These are phyloP conservation scores for Liasis olivaceus DNA, from an alignment of 2,797 vertebrate genomes.

Conservation along the genomic window DNA sequence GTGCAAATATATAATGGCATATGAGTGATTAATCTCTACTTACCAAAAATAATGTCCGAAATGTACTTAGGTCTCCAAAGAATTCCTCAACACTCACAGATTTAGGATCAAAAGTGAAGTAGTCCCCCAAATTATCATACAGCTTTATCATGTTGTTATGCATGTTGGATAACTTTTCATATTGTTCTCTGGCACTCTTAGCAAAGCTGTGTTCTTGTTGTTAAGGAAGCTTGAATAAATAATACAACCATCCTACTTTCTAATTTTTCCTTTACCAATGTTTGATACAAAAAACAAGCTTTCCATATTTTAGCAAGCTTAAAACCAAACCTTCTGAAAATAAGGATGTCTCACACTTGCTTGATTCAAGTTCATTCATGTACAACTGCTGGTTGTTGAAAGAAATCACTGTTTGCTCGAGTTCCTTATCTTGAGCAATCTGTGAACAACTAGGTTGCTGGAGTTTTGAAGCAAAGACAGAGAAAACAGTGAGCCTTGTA, in stretches of 20 bases:
- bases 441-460: not conserved
- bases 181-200: constrained; percentile 89
- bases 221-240: constrained; percentile 78
- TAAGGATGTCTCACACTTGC: not conserved
- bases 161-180: constrained; percentile 93
- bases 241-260: not conserved
- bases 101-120: constrained; percentile 91
- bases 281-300: not conserved
- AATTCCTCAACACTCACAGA: constrained; percentile 89
- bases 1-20: not conserved
- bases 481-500: not conserved
- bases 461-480: not conserved
- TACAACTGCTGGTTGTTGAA: not conserved
- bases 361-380: not conserved
- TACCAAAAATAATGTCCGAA: constrained; percentile 91
- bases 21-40: constrained; percentile 69
- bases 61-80: constrained; percentile 91
- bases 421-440: not conserved
- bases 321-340: not conserved
- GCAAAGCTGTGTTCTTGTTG: constrained; percentile 85
- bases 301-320: not conserved
- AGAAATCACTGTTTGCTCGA: too few relatives aligned
- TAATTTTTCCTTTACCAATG: not conserved
- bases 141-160: constrained; percentile 96
- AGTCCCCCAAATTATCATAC: constrained; percentile 90